phyloP scores from a whole-genome alignment of 2,113 vertebrate genomes.

The Globicephala melas region DNA sequence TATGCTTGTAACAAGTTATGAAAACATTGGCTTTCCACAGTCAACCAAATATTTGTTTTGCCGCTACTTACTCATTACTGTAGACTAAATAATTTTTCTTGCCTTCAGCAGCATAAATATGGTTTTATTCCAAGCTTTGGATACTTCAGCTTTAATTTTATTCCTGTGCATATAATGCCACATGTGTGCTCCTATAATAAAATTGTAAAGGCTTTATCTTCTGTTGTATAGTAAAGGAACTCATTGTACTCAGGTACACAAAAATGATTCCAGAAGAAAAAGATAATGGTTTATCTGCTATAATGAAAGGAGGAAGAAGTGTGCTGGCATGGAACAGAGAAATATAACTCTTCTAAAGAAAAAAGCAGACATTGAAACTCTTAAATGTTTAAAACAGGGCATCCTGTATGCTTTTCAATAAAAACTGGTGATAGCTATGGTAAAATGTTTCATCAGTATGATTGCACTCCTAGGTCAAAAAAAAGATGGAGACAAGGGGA shows the following conservation, averaged over 20 bases:
- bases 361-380: conserved; percentile 62
- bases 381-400: conserved; percentile 73
- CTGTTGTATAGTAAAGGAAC: conserved; percentile 12
- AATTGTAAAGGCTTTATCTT: conserved; percentile 62
- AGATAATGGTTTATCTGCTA: conserved; percentile 69
- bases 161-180: conserved; percentile 27
- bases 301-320: conserved; percentile 9
- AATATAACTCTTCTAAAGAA: conserved; percentile 65
- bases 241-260: conserved; percentile 57
- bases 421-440: conserved; percentile 67
- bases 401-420: conserved; percentile 67
- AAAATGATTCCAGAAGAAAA: conserved; percentile 50
- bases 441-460: conserved; percentile 67
- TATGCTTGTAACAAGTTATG: conserved; percentile 61
- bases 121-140: conserved; percentile 42
- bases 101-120: conserved; percentile 60
- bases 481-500: conserved; percentile 31
- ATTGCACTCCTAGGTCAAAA: conserved; percentile 53
- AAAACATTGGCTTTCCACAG: conserved; percentile 69
- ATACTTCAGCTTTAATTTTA: conserved; percentile 51
- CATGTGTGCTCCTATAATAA: conserved; percentile 55
- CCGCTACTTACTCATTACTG: conserved; percentile 70
- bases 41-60: conserved; percentile 76
- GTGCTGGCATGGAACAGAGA: conserved; percentile 51
- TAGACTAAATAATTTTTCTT: conserved; percentile 78